Percentiles rank a stretch among this genome's conserved stretches.
Evolutionary conservation across 2,888 invertebrate genomes (phyloP).

Genomic region (Hemaris fuciformis): DNA sequence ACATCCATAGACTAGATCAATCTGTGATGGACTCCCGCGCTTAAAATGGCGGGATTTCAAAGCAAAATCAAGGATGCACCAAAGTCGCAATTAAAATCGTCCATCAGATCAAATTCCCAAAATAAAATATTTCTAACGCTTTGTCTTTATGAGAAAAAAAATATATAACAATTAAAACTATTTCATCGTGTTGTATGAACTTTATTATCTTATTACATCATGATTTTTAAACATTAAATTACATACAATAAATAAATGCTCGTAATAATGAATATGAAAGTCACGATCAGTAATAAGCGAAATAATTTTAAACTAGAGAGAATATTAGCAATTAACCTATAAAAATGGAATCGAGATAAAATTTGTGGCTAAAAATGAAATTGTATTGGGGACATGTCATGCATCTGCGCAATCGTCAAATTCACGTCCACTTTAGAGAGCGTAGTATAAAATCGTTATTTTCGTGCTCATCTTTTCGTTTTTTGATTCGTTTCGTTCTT

Average conservation of each 20-base stretch:
- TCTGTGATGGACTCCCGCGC: neutral
- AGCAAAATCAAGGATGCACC: no score
- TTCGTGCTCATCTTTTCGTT: neutral
- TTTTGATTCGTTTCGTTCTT: neutral
- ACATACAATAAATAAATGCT: conserved; percentile 78
- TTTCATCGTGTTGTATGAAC: conserved; percentile 52
- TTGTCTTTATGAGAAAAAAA: no score
- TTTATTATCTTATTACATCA: conserved; percentile 72
- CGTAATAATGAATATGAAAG: conserved; percentile 55
- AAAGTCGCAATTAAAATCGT: no score
- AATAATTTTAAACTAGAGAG: conserved; percentile 28
- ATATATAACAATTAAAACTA: conserved; percentile 19
- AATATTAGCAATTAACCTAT: conserved; percentile 19
- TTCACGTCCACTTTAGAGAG: neutral
- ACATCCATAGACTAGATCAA: neutral
- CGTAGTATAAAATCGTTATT: neutral
- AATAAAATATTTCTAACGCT: no score
- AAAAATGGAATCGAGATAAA: conserved; percentile 13
- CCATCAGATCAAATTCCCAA: no score
- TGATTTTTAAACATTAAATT: conserved; percentile 75
- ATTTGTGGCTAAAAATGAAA: conserved; percentile 6
- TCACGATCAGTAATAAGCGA: conserved; percentile 60
- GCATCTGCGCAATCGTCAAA: conserved; percentile 1
- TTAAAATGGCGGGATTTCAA: neutral
- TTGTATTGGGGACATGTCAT: neutral